These are phyloP conservation scores for Coenobita brevimanus DNA, from an alignment of 1,140 invertebrate species.

Conservation along the genomic window DNA sequence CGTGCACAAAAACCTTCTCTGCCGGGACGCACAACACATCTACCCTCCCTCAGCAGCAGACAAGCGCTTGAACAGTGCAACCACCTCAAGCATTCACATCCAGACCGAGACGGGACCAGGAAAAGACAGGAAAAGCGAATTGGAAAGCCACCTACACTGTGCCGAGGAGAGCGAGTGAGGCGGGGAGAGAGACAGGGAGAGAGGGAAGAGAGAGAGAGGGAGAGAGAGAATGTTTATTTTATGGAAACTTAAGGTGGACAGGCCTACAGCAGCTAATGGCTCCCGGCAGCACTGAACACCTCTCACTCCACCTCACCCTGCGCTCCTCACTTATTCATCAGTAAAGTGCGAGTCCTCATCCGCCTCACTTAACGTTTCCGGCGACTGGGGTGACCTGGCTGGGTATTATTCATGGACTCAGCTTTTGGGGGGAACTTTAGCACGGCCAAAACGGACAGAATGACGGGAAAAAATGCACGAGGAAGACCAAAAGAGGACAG, in stretches of 20 bases:
- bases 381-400: too few species aligned
- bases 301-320: background rate
- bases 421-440: too few species aligned
- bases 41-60: background rate
- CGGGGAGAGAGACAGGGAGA: slow-evolving; percentile 36
- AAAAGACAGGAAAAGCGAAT: too few species aligned
- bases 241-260: slow-evolving; percentile 52
- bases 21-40: background rate
- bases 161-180: slow-evolving; percentile 28
- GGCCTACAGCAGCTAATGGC: slow-evolving; percentile 46
- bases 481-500: too few species aligned
- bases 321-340: slow-evolving; percentile 9
- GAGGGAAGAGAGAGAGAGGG: slow-evolving; percentile 35
- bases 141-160: slow-evolving; percentile 1
- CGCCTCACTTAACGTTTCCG: background rate
- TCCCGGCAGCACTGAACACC: slow-evolving; percentile 23
- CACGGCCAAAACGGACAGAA: too few species aligned
- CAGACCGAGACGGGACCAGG: too few species aligned
- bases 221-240: slow-evolving; percentile 53
- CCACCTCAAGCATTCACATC: background rate
- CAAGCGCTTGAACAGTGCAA: background rate
- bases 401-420: too few species aligned
- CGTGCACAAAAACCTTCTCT: background rate
- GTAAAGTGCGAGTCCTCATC: background rate
- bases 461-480: too few species aligned